Evolutionary conservation across 2,888 invertebrate species (phyloP).

Genomic region (Eustalomyia histrio): DNA sequence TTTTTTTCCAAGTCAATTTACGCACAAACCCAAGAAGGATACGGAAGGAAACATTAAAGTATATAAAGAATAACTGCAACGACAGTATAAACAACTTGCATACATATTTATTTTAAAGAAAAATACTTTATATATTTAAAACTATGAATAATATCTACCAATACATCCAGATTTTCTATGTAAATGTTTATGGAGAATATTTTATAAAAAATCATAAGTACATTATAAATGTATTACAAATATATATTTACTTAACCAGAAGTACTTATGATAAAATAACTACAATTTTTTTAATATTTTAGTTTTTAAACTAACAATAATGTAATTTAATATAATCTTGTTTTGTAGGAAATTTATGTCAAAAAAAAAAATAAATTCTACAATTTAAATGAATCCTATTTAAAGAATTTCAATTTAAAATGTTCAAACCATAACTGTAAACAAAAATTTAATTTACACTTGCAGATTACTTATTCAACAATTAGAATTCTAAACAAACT

Average conservation of each 20-base stretch:
- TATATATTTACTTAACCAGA: neutral
- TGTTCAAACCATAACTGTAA: neutral
- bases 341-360: neutral
- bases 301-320: neutral
- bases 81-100: neutral
- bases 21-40: constrained; percentile 42
- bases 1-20: constrained; percentile 52
- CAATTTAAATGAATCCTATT: neutral
- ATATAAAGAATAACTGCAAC: constrained; percentile 5
- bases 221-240: constrained; percentile 29
- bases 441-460: neutral
- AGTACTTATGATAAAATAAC: neutral
- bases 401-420: neutral
- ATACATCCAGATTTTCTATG: neutral
- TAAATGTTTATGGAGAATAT: constrained; percentile 8
- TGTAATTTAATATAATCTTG: neutral
- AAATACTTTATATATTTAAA: too few species aligned
- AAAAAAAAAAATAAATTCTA: neutral
- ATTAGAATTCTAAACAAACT: constrained; percentile 32
- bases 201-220: constrained; percentile 1
- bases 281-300: neutral
- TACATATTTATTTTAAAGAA: neutral
- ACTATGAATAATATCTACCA: too few species aligned
- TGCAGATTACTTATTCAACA: neutral
- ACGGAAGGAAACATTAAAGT: constrained; percentile 60